A percentile compares a stretch with the other conserved stretches of the same genome.
Conservation (phyloP, 2,113 vertebrate genomes). For the Crotalus viridis region DNA sequence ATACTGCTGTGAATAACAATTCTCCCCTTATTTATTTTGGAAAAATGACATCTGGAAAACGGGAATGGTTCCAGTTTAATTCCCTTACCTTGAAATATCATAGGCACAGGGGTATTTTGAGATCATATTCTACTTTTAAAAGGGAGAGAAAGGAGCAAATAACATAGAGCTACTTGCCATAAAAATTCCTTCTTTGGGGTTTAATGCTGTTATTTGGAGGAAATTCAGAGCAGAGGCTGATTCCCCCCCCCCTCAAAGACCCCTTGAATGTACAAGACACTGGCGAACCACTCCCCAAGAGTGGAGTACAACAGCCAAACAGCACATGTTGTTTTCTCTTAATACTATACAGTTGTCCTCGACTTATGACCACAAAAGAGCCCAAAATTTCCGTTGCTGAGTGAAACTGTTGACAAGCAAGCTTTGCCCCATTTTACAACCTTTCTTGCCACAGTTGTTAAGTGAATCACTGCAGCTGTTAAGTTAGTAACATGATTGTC, state of each 20-base stretch:
- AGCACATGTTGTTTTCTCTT: not conserved
- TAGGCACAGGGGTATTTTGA: slow-evolving; percentile 66
- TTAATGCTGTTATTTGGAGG: slow-evolving; percentile 37
- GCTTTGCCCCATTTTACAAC: too few relatives aligned
- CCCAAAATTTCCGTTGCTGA: not conserved
- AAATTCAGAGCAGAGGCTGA: slow-evolving; percentile 43
- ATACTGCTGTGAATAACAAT: slow-evolving; percentile 67
- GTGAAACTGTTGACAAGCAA: too few relatives aligned
- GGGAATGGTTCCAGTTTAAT: slow-evolving; percentile 70
- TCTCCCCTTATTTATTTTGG: slow-evolving; percentile 69
- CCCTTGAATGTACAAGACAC: not conserved
- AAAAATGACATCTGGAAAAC: slow-evolving; percentile 71
- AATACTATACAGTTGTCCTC: not conserved
- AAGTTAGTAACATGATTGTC: too few relatives aligned
- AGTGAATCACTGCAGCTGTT: too few relatives aligned
- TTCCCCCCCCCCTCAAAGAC: not conserved
- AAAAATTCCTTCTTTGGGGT: slow-evolving; percentile 43
- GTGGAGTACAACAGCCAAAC: not conserved
- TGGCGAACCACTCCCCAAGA: not conserved
- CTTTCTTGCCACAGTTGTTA: too few relatives aligned
- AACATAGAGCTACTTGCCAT: slow-evolving; percentile 50
- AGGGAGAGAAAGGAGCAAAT: slow-evolving; percentile 51
- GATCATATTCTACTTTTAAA: slow-evolving; percentile 49
- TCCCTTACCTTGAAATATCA: slow-evolving; percentile 74
- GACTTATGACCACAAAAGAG: not conserved